Conservation (phyloP, 2,797 vertebrate genomes). For the Scyliorhinus canicula region DNA sequence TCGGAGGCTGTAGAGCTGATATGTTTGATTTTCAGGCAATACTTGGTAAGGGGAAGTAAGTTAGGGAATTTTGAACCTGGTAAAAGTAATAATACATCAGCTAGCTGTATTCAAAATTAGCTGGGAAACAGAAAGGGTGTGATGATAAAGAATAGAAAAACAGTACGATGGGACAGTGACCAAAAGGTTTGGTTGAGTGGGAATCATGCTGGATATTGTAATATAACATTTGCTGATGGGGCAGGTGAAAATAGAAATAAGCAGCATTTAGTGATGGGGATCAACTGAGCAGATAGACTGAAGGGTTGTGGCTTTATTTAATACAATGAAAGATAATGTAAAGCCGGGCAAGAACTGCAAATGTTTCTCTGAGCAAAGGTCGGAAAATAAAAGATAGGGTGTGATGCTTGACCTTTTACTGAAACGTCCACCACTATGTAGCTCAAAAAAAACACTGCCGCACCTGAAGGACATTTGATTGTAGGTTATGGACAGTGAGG, state of each 20-base stretch:
- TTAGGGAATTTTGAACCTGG: neutral
- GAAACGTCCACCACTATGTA: neutral
- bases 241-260: neutral
- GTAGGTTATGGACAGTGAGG: neutral
- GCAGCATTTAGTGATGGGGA: neutral
- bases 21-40: neutral
- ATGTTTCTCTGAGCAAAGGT: neutral
- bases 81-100: neutral
- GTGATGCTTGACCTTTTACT: neutral
- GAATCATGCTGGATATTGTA: neutral
- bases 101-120: neutral
- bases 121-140: neutral
- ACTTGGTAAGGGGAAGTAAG: neutral
- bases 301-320: neutral
- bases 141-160: neutral
- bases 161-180: neutral
- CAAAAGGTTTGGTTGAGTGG: too few relatives aligned
- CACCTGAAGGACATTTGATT: neutral
- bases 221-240: neutral
- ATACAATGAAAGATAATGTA: neutral
- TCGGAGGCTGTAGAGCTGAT: neutral
- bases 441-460: neutral
- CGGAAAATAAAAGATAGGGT: neutral
- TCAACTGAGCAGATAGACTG: neutral
- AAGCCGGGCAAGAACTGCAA: neutral